Conservation (phyloP, 2,113 vertebrate genomes). For the Accipiter cooperii region DNA sequence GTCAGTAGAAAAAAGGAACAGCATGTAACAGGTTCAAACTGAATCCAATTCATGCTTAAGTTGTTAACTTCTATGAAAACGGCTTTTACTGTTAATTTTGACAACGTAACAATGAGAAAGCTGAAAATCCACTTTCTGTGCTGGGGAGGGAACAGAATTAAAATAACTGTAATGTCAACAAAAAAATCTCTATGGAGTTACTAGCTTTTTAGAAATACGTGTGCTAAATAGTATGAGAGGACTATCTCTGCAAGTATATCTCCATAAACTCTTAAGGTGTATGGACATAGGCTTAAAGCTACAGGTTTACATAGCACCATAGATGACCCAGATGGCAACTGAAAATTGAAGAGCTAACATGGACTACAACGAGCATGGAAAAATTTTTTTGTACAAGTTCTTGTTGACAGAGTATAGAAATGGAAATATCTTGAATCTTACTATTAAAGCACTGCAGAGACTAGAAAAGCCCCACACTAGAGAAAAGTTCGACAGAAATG, state of each 20-base stretch:
- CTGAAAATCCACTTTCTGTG: background rate
- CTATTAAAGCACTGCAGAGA: background rate
- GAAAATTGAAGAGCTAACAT: background rate
- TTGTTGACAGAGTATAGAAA: background rate
- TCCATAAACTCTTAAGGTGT: background rate
- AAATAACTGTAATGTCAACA: background rate
- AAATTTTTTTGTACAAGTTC: background rate
- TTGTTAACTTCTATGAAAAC: background rate
- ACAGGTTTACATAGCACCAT: fast-evolving
- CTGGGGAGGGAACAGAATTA: background rate
- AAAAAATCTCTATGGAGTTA: background rate
- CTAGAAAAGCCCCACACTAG: background rate
- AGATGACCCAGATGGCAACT: background rate
- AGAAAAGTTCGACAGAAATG: background rate
- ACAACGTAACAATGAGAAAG: background rate
- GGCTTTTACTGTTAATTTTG: background rate
- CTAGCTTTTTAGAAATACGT: background rate
- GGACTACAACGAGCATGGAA: background rate
- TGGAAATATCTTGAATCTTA: background rate
- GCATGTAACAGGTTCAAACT: background rate
- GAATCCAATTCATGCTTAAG: background rate
- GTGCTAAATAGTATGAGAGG: background rate
- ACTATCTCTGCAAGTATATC: fast-evolving
- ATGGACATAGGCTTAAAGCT: background rate
- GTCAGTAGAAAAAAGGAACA: background rate